phyloP scores from a whole-genome alignment of 1,140 invertebrate species.

The Ceratina australensis region DNA sequence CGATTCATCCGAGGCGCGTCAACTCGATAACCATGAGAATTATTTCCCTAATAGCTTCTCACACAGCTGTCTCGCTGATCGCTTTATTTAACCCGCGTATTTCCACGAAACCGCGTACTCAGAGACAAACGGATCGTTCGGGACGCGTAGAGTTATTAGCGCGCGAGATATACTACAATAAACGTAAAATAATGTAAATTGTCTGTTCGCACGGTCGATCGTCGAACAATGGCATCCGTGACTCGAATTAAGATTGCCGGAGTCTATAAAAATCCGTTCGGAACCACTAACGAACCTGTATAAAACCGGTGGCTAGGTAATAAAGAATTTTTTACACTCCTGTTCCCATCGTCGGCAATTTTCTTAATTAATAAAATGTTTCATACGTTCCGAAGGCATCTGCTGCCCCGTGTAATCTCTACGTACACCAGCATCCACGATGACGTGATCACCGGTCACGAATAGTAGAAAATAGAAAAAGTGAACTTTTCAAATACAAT shows the following conservation, averaged over 20 bases:
- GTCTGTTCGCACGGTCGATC: conserved; percentile 20
- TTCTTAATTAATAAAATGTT: too few species aligned
- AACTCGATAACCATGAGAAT: neutral
- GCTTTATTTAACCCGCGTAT: neutral
- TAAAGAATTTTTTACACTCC: too few species aligned
- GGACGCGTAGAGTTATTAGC: conserved; percentile 23
- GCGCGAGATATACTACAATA: neutral
- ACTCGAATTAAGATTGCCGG: conserved; percentile 32
- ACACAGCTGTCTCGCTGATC: neutral
- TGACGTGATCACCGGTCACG: too few species aligned
- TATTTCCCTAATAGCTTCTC: neutral
- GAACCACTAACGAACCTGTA: conserved; percentile 8
- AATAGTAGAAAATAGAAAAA: too few species aligned
- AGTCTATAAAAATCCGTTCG: conserved; percentile 19
- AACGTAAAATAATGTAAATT: conserved; percentile 44
- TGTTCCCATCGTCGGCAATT: too few species aligned
- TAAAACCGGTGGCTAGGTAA: too few species aligned
- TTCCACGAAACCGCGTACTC: neutral
- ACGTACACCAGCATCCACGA: too few species aligned
- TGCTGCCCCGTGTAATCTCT: too few species aligned
- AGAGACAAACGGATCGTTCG: neutral
- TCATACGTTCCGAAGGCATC: too few species aligned
- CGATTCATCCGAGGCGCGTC: neutral
- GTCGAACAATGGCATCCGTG: conserved; percentile 37
- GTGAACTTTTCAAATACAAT: too few species aligned